Evolutionary conservation across 1,140 invertebrate species (phyloP).

Genomic region (Meteorus sp.): DNA sequence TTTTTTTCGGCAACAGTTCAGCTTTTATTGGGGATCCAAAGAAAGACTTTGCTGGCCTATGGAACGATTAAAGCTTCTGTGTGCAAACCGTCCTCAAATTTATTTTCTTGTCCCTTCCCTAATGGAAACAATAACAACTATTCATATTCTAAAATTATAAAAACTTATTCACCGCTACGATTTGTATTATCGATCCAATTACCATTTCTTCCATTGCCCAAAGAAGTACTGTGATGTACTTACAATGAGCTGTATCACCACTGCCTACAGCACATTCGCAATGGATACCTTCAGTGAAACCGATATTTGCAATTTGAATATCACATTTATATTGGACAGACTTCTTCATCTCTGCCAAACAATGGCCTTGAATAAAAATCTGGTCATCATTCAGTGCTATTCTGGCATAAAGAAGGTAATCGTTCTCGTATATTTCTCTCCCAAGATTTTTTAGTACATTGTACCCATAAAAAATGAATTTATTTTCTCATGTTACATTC

Average conservation of each 20-base stretch:
- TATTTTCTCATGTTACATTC: too few species aligned
- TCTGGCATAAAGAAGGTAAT: conserved; percentile 1
- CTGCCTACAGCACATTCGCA: too few species aligned
- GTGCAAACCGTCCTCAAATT: conserved; percentile 12
- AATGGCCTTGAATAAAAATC: conserved; percentile 10
- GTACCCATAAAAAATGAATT: background rate
- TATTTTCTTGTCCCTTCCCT: conserved; percentile 11
- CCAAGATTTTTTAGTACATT: conserved; percentile 7
- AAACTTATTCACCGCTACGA: background rate
- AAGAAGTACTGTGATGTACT: too few species aligned
- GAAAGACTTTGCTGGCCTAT: too few species aligned
- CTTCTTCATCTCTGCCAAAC: too few species aligned
- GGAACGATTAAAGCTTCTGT: conserved; percentile 15
- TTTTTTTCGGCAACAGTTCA: conserved; percentile 11
- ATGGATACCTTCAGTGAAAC: background rate
- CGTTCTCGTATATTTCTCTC: background rate
- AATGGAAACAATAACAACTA: background rate
- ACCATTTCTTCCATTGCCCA: too few species aligned
- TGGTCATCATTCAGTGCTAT: background rate
- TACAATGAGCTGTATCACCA: too few species aligned
- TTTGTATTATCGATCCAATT: conserved; percentile 7
- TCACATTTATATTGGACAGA: too few species aligned
- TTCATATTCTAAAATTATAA: background rate
- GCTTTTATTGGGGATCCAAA: conserved; percentile 18
- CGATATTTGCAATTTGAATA: background rate